Conservation (phyloP, 1,140 invertebrate genomes). For the Drosophila bocki region DNA sequence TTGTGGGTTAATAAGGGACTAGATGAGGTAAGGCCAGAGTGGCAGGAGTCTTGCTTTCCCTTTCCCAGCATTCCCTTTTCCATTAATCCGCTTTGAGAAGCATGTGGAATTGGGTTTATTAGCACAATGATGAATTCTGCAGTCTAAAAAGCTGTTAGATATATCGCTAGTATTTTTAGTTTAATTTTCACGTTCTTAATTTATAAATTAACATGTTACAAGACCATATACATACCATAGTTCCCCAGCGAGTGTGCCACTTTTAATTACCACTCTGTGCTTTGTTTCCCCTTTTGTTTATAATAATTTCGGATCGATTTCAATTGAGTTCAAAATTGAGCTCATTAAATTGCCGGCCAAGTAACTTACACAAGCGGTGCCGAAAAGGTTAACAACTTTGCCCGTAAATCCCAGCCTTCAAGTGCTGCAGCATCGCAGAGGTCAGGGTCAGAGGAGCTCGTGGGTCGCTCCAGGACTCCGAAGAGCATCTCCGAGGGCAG, state of each 20-base stretch:
- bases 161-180: background rate
- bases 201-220: background rate
- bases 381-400: constrained; percentile 7
- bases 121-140: background rate
- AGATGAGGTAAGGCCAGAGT: background rate
- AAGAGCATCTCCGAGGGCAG: constrained; percentile 17
- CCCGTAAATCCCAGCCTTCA: constrained; percentile 3
- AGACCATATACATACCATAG: too few species aligned
- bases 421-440: background rate
- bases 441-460: constrained; percentile 18
- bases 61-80: background rate
- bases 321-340: constrained; percentile 5
- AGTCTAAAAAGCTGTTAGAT: background rate
- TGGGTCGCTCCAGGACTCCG: constrained; percentile 25
- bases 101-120: background rate
- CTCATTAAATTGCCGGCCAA: constrained; percentile 41
- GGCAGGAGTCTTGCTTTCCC: background rate
- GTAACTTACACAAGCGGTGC: background rate
- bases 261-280: background rate
- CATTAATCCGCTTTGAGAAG: background rate
- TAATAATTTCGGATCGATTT: constrained; percentile 3
- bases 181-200: background rate
- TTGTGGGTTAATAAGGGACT: background rate
- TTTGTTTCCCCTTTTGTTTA: background rate
- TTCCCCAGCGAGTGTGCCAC: too few species aligned